A percentile compares a stretch with the other conserved stretches of the same genome.
Conservation (phyloP, 2,113 vertebrate species). For the Rhombomys opimus region DNA sequence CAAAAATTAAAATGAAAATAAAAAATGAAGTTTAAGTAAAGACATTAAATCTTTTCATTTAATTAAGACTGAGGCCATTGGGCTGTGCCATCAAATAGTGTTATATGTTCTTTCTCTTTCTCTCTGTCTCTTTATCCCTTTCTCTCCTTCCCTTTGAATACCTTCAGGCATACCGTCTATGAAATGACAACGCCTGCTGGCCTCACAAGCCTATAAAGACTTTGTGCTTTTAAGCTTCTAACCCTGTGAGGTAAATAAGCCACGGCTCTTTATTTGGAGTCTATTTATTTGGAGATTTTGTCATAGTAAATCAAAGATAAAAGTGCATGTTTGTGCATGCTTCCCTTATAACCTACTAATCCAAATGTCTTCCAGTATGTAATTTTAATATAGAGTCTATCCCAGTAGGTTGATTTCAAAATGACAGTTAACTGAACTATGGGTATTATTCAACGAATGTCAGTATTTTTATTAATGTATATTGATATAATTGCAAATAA, state of each 20-base stretch:
- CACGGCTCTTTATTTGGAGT: not conserved
- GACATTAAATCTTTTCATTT: not conserved
- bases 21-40: not conserved
- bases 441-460: not conserved
- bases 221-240: not conserved
- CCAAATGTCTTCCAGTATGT: not conserved
- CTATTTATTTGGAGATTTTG: not conserved
- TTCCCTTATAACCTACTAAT: not conserved
- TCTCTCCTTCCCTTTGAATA: not conserved
- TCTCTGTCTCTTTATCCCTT: too few relatives aligned
- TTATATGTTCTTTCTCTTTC: not conserved
- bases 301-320: not conserved
- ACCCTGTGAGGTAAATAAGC: not conserved
- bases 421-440: not conserved
- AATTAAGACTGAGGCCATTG: not conserved
- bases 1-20: not conserved
- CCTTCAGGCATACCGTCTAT: fast-evolving
- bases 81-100: not conserved
- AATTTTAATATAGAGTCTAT: not conserved
- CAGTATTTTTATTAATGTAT: slow-evolving; percentile 16
- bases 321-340: too few relatives aligned
- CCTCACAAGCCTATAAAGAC: not conserved
- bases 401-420: not conserved
- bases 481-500: slow-evolving; percentile 4
- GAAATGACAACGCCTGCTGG: not conserved